Evolutionary conservation across 64 coral and sea anemone genomes (phyloP).

Genomic region (Pachyseris speciosa): DNA sequence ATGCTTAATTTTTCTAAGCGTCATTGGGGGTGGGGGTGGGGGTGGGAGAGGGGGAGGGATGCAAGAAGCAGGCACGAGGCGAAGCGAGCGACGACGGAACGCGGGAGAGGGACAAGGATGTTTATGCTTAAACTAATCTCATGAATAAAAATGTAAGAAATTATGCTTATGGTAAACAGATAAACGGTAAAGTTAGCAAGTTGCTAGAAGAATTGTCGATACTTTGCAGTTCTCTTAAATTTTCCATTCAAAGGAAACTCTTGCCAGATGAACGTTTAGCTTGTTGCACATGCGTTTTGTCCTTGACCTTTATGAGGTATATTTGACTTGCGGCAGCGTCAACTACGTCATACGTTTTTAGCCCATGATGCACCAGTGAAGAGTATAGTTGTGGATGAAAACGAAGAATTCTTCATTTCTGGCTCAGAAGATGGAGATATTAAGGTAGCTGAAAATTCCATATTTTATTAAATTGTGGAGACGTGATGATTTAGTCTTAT

Average conservation of each 20-base stretch:
- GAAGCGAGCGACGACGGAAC: too few species aligned
- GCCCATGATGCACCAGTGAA: slow-evolving; percentile 98
- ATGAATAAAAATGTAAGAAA: too few species aligned
- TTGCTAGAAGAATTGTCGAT: too few species aligned
- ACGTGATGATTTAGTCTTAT: too few species aligned
- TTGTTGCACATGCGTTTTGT: not conserved
- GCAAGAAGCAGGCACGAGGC: not conserved
- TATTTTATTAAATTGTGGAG: not conserved
- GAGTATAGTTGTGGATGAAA: slow-evolving; percentile 93
- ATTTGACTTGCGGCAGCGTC: slow-evolving; percentile 87
- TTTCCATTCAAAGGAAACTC: not conserved
- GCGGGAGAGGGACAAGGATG: too few species aligned
- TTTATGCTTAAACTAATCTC: too few species aligned
- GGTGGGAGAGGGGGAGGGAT: too few species aligned
- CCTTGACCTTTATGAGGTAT: slow-evolving; percentile 78
- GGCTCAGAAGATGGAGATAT: slow-evolving; percentile 98
- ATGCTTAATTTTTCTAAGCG: too few species aligned
- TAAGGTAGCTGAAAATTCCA: slow-evolving; percentile 61
- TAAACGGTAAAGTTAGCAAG: too few species aligned
- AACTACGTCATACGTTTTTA: slow-evolving; percentile 91
- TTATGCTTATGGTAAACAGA: too few species aligned
- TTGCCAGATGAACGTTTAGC: not conserved
- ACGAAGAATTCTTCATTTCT: slow-evolving; percentile 95
- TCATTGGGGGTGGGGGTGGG: too few species aligned
- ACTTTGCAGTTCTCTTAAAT: too few species aligned